Evolutionary conservation across 1,140 invertebrate species (phyloP), one percentile per base, ranked within the genome.

Genomic region (Antheraea pernyi): DNA sequence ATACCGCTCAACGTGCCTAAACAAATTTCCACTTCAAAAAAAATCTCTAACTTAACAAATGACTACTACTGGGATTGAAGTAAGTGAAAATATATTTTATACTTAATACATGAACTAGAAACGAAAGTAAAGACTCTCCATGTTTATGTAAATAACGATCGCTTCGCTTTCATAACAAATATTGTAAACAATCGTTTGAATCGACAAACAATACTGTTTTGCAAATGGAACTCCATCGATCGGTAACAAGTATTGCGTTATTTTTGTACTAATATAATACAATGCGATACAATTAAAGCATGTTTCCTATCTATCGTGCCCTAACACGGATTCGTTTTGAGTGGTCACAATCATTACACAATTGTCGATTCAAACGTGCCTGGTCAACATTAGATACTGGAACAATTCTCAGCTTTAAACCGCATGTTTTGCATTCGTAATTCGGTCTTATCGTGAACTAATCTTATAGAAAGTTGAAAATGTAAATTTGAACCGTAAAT

Each of bases 241-340:
- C 39, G 39, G 6, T 6, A 13, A n/a, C 46, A 13, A 53, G 6
- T 53, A 5, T 53, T 53, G 46, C 46, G 13, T 53, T 53, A 53
- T 53, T 9, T 16, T 53, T 16, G 16, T 53, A n/a, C 16, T 53
- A 53, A 53, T 16, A 53, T n/a, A 53, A 53, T 16, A n/a, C 46
- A 53, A 53, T 53, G 16, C 46, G 16, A 53, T 53, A 42, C 39
- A 11, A 42, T 53, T 16, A 53, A 53, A 53, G 46, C 46, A 53
- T 53, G 46, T 11, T 53, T 53, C 46, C 46, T 53, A 53, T 53
- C 46, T 53, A 53, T 53, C 46, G 11, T 53, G 46, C 46, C 46
- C 46, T 53, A 53, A 53, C 46, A 53, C 46, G 46, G 46, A 53
- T 53, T 53, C 16, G 46, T 53, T 16, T 53, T 53, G 46, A 53